These are phyloP conservation scores for Notothenia rossii DNA, from an alignment of 2,113 vertebrate genomes.

Conservation along the genomic window DNA sequence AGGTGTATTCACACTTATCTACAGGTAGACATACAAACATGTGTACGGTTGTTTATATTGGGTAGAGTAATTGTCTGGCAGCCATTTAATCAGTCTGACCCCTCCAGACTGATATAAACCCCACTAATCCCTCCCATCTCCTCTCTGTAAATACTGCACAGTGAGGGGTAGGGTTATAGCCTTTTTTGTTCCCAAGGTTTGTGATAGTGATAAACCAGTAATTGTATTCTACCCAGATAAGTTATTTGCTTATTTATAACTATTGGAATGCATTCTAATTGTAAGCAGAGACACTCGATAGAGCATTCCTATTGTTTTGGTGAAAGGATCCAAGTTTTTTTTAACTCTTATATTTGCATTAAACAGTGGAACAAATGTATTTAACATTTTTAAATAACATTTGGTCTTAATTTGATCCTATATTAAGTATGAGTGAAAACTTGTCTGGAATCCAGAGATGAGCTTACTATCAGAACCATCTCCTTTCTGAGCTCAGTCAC, in stretches of 20 bases:
- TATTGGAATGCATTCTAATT: not conserved
- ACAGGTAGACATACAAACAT: constrained; percentile 5
- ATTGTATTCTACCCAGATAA: not conserved
- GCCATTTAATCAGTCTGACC: constrained; percentile 68
- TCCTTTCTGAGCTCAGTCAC: constrained; percentile 47
- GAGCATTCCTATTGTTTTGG: not conserved
- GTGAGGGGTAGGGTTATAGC: constrained; percentile 4
- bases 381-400: not conserved
- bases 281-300: not conserved
- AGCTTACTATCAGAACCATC: constrained; percentile 43
- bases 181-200: not conserved
- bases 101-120: constrained; percentile 69
- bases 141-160: constrained; percentile 48
- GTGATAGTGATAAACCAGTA: not conserved
- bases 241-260: not conserved
- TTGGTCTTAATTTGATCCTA: not conserved
- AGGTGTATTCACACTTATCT: not conserved
- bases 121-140: constrained; percentile 54
- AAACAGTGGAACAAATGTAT: not conserved
- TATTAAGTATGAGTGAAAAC: not conserved
- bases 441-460: constrained; percentile 19
- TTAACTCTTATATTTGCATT: not conserved
- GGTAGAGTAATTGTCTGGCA: constrained; percentile 38
- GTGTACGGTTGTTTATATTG: constrained; percentile 15
- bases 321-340: not conserved